Conservation (phyloP, 2,113 vertebrate genomes). For the Tupaia tana region DNA sequence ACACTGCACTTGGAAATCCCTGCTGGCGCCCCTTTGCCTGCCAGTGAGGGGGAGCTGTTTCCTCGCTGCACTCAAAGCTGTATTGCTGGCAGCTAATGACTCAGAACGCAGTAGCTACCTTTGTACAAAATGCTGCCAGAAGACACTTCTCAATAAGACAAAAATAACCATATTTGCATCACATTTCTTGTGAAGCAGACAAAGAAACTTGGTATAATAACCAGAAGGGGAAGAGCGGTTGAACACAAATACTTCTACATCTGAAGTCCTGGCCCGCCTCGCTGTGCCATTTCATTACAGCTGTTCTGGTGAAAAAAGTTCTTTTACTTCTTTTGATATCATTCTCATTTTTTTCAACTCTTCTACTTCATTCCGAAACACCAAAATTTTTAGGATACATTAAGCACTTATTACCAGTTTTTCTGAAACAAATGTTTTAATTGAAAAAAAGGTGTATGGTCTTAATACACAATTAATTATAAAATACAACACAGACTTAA, state of each 20-base stretch:
- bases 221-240: constrained; percentile 12
- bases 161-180: constrained; percentile 30
- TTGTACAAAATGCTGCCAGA: constrained; percentile 36
- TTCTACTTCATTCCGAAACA: not conserved
- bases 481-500: not conserved
- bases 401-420: not conserved
- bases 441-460: not conserved
- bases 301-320: not conserved
- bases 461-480: not conserved
- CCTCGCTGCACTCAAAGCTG: constrained; percentile 3
- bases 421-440: not conserved
- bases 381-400: not conserved
- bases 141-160: constrained; percentile 65
- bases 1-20: constrained; percentile 27
- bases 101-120: constrained; percentile 63
- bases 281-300: constrained; percentile 17
- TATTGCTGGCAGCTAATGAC: constrained; percentile 73
- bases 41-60: constrained; percentile 55
- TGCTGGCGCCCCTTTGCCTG: constrained; percentile 56
- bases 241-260: not conserved
- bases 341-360: not conserved
- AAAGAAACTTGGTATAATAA: constrained; percentile 39
- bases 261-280: not conserved
- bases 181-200: constrained; percentile 47
- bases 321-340: not conserved